These are phyloP conservation scores for Xyrauchen texanus DNA, from an alignment of 2,113 vertebrate species.

Conservation along the genomic window DNA sequence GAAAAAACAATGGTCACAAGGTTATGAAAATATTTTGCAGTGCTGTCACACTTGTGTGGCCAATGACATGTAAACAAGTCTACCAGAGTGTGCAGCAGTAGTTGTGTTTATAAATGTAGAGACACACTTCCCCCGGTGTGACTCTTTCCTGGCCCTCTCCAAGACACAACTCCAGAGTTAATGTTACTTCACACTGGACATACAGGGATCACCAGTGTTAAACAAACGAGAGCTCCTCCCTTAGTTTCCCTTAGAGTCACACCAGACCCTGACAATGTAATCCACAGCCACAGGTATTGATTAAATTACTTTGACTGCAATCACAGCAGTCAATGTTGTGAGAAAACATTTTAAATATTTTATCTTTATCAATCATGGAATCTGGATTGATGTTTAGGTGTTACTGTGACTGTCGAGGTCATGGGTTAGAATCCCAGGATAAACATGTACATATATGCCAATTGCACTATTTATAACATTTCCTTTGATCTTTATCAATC, in stretches of 20 bases:
- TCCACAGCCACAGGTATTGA: not conserved
- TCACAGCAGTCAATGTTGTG: no score
- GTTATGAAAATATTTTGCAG: not conserved
- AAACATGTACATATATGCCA: no score
- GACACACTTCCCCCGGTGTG: conserved; percentile 61
- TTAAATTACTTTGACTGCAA: no score
- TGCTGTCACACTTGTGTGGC: conserved; percentile 1
- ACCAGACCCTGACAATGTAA: not conserved
- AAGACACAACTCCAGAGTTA: conserved; percentile 34
- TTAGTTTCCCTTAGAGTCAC: not conserved
- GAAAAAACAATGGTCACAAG: not conserved
- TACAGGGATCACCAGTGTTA: not conserved
- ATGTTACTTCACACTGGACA: conserved; percentile 33
- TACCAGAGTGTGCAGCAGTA: conserved; percentile 44
- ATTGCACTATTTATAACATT: no score
- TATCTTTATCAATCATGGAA: no score
- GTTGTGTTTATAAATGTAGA: conserved; percentile 71
- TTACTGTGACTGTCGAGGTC: no score
- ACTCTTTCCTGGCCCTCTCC: conserved; percentile 64
- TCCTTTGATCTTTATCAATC: no score
- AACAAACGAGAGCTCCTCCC: not conserved
- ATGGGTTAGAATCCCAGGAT: no score
- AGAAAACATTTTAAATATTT: no score
- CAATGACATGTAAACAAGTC: conserved; percentile 61
- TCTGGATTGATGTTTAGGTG: no score